Evolutionary conservation across 1,140 invertebrate genomes (phyloP).

Genomic region (Papilio machaon): DNA sequence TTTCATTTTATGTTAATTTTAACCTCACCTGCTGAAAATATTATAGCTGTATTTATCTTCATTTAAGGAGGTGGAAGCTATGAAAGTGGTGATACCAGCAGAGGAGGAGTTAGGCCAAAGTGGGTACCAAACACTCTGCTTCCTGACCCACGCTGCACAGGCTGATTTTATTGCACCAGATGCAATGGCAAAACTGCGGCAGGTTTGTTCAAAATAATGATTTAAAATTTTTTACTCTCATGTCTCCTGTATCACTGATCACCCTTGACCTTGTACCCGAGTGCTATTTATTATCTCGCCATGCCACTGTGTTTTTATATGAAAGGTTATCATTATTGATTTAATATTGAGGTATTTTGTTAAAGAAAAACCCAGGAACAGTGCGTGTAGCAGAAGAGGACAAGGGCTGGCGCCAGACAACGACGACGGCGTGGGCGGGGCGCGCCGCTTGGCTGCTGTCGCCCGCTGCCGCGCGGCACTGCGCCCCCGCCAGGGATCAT

Average conservation of each 20-base stretch:
- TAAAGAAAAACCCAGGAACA: slow-evolving; percentile 91
- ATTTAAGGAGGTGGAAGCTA: slow-evolving; percentile 93
- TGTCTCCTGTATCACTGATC: too few relatives aligned
- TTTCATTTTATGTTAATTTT: neutral
- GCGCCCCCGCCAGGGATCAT: slow-evolving; percentile 88
- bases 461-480: slow-evolving; percentile 88
- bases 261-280: neutral
- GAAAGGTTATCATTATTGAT: slow-evolving; percentile 31
- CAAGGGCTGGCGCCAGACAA: slow-evolving; percentile 89
- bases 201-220: slow-evolving; percentile 79
- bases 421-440: slow-evolving; percentile 90
- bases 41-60: slow-evolving; percentile 27
- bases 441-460: slow-evolving; percentile 86
- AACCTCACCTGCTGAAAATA: neutral
- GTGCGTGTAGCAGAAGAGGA: slow-evolving; percentile 94
- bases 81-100: slow-evolving; percentile 95
- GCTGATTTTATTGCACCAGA: slow-evolving; percentile 97
- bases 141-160: slow-evolving; percentile 94
- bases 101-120: slow-evolving; percentile 96
- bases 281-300: neutral
- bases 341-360: neutral
- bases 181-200: slow-evolving; percentile 98
- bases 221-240: neutral
- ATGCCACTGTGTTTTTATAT: neutral
- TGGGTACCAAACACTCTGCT: slow-evolving; percentile 95